Conservation (phyloP, 2,113 vertebrate species). For the Neotragus moschatus region DNA sequence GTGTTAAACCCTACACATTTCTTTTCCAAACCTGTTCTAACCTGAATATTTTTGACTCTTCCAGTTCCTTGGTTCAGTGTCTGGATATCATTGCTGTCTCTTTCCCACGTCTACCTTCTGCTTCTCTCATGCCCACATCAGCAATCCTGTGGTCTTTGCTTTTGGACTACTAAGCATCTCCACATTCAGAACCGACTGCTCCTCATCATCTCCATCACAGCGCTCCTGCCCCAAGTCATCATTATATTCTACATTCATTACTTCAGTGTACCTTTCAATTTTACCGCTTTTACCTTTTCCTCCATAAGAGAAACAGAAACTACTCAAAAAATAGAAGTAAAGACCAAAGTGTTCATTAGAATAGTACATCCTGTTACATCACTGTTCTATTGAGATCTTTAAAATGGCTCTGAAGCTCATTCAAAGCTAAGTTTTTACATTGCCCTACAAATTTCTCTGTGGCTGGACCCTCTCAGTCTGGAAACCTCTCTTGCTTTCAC, state of each 20-base stretch:
- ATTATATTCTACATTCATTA: not conserved
- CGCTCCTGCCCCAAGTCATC: not conserved
- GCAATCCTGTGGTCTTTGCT: not conserved
- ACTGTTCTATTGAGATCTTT: not conserved
- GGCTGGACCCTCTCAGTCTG: not conserved
- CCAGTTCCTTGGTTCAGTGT: not conserved
- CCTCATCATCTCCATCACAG: not conserved
- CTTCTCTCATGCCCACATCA: not conserved
- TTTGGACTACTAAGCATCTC: not conserved
- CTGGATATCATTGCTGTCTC: not conserved
- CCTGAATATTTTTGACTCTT: not conserved
- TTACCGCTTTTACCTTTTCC: not conserved
- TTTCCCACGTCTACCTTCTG: not conserved
- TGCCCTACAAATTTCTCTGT: not conserved
- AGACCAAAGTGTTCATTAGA: not conserved
- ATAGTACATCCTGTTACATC: not conserved
- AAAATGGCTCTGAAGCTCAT: not conserved
- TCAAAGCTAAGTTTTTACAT: not conserved
- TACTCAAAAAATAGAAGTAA: not conserved
- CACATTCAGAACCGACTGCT: not conserved
- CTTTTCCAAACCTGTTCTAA: not conserved
- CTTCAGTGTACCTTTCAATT: not conserved
- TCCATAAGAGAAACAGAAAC: not conserved
- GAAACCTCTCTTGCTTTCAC: not conserved
- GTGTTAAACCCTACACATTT: not conserved